Percentiles rank a stretch among this genome's conserved stretches.
Evolutionary conservation across 2,797 vertebrate genomes (phyloP).

Genomic region (Notolabrus celidotus): DNA sequence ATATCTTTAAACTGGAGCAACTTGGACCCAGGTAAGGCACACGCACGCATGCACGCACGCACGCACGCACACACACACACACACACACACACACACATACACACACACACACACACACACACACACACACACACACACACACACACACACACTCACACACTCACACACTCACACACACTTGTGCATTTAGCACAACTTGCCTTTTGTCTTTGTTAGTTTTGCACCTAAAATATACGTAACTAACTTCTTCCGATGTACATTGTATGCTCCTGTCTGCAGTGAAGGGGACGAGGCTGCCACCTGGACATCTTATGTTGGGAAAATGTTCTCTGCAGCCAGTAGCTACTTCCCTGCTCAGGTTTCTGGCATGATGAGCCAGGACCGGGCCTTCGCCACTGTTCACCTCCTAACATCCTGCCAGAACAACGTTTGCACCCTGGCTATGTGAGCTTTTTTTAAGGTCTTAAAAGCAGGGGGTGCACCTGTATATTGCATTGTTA

Average conservation of each 20-base stretch:
- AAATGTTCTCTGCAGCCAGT: conserved; percentile 95
- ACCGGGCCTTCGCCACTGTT: conserved; percentile 95
- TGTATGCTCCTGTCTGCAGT: conserved; percentile 45
- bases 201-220: not conserved
- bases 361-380: conserved; percentile 98
- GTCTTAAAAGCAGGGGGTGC: not conserved
- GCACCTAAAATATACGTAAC: not conserved
- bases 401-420: conserved; percentile 91
- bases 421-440: conserved; percentile 92
- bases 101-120: no score
- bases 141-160: no score
- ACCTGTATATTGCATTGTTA: not conserved
- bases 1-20: conserved; percentile 95
- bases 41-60: no score
- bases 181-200: no score
- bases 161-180: no score
- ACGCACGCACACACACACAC: no score
- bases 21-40: conserved; percentile 74
- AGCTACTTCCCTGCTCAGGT: conserved; percentile 96
- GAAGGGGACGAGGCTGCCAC: conserved; percentile 92
- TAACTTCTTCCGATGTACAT: not conserved
- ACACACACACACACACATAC: no score
- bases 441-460: conserved; percentile 86
- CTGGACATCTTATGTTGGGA: conserved; percentile 95
- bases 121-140: no score